Base-by-base conservation (phyloP, 2,113 vertebrate genomes). In the Neogobius melanostomus region DNA sequence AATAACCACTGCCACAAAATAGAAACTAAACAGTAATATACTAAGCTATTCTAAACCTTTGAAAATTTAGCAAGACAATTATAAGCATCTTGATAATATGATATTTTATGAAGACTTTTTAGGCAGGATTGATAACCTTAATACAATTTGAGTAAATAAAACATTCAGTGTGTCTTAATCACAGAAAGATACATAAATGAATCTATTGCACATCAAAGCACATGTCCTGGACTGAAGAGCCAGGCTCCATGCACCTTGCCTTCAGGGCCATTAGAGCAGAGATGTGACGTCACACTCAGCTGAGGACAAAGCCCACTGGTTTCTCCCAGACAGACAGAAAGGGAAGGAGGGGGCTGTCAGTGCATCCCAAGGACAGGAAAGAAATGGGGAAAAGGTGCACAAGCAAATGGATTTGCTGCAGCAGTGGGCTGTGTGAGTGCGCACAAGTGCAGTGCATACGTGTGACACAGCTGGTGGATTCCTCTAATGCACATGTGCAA, bases 271-370 rank as follows among this genome's bases (percentile, higher is more conserved):
- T 73, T 85, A 85, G 64, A 79, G 72, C 74, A 72, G 81, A 80
- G 75, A 81, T 80, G 77, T 72, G 88, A 91, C 85, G 80, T 88
- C 90, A 89, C 90, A 86, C 87, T 81, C 88, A 88, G 82, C 90
- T 90, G 88, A 90, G 88, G 90, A 91, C 90, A 91, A 91, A 89
- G 87, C 87, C 89, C 81, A 86, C 82, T 87, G 81, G 82, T 82
- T 89, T 86, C 84, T 85, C 74, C 66, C 81, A 88, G 88, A 86
- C 83, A 88, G 88, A 86, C 83, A 83, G 83, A 72, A 66, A 54
- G 75, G 77, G n/a, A 48, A 36, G 71, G 84, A 83, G 77, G 80
- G 28, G 63, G 79, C 67, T 75, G 53, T 68, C 68, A 77, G 68
- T 76, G 81, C 62, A 85, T 69, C 5, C 50, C 80, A 70, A 82